phyloP scores from a whole-genome alignment of 2,797 vertebrate genomes.

The Octomys mimax region DNA sequence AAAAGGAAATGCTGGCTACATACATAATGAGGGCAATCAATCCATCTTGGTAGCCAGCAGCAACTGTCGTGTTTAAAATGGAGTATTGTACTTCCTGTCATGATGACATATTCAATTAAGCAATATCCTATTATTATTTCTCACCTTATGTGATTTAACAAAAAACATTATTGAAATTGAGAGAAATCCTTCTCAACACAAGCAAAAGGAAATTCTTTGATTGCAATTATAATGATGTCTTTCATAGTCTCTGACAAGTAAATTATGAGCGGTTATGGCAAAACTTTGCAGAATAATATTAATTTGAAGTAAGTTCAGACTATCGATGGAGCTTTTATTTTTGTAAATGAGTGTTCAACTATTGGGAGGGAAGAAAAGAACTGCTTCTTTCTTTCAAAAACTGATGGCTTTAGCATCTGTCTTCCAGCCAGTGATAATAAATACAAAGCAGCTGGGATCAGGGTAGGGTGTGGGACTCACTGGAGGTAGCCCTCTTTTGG shows the following conservation, averaged over 20 bases:
- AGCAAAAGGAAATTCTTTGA: slow-evolving; percentile 75
- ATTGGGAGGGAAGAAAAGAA: background rate
- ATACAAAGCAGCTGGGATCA: background rate
- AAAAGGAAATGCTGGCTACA: background rate
- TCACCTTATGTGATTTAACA: slow-evolving; percentile 67
- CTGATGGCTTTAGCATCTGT: background rate
- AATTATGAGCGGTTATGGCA: slow-evolving; percentile 74
- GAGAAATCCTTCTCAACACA: slow-evolving; percentile 77
- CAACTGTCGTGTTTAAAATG: slow-evolving; percentile 44
- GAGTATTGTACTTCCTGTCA: slow-evolving; percentile 62
- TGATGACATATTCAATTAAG: slow-evolving; percentile 74
- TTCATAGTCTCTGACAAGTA: slow-evolving; percentile 77
- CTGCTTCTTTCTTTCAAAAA: background rate
- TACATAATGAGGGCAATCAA: slow-evolving; percentile 68
- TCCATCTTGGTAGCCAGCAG: slow-evolving; percentile 54
- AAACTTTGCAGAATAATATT: slow-evolving; percentile 57
- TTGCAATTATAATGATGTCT: slow-evolving; percentile 72
- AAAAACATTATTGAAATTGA: slow-evolving; percentile 80
- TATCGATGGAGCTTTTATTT: slow-evolving; percentile 41
- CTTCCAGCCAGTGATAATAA: background rate
- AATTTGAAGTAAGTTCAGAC: slow-evolving; percentile 74
- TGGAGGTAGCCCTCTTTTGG: background rate
- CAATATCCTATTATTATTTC: slow-evolving; percentile 74
- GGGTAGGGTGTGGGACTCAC: background rate
- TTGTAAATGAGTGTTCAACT: slow-evolving; percentile 48